Evolutionary conservation across 2,113 vertebrate species (phyloP), one percentile per base, ranked within the genome.

Genomic region (Ascaphus truei): DNA sequence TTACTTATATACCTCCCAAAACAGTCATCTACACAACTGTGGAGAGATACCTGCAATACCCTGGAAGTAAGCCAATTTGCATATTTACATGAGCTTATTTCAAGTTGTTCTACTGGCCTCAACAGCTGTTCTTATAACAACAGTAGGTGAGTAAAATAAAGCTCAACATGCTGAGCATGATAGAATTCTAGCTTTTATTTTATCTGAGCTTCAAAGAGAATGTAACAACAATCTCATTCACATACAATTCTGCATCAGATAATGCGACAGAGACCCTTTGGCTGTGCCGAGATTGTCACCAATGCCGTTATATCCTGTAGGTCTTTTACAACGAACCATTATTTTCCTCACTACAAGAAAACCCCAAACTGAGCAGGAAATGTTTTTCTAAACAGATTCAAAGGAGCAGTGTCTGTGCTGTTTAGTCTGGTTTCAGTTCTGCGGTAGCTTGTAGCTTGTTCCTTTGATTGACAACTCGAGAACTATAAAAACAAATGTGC

Each of bases 361-460:
- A 84, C 78, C 82, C 75, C 77, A 83, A 82, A 82, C 79, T 80
- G 77, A 27, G 64, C 80, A 86, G 86, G 81, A 89, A 92, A 86
- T 84, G 76, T 78, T 79, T 73, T 62, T 79, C 75, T 74, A 83
- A 88, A 83, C 78, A 83, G 78, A 73, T 90, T 84, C 85, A 80
- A 82, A 84, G 75, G 78, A 47, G 13, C 56, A 77, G 76, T 76
- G 67, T 80, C 56, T 30, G 79, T 62, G 81, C 84, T 91, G 85
- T 89, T 89, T 89, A 89, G 88, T 89, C 87, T 91, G 76, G 62
- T 27, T 76, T 23, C 77, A 59, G 76, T 82, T 80, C 77, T 77
- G 76, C 69, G 60, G 48, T 39, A 80, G 73, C 76, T 81, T 83
- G 36, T 15, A 37, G 69, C 80, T 85, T 64, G 62, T 71, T 73